Base-by-base conservation (phyloP, 2,888 invertebrate genomes). In the Scaptomyza parva region DNA sequence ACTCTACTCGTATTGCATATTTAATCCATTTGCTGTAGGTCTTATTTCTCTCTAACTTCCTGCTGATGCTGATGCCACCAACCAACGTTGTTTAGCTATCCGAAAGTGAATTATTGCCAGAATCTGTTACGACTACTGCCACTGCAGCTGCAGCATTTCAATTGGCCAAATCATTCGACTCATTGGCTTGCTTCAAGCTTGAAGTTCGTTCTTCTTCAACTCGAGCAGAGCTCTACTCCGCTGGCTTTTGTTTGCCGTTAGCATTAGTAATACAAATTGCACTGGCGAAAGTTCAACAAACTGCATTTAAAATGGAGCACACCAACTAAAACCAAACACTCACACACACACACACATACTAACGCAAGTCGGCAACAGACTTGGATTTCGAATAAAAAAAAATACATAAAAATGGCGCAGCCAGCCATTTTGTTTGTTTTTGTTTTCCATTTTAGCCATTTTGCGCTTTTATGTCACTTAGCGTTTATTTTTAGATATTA, bases 101-200 rank as follows among this genome's bases (percentile, higher is more conserved):
- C 58, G 57, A 76, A 69, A 73, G 84, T 79, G 70, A 81, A 79
- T 73, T 81, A 81, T 86, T 79, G 68, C 73, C 43, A 51, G 51
- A 77, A 76, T 67, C 73, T 53, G 18, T 7, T 37, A 28, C 20
- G 6, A 11, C 30, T 47, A 17, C 30, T 17, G n/a, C 41, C 9
- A 17, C 58, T 26, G 24, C 47, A 41, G 58, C 51, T 67, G 75
- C 61, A 60, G 73, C 59, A 76, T 70, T 62, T 79, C 83, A 83
- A 79, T 83, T 79, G 80, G 65, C 61, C 77, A 68, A 81, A 86
- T 81, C 66, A 81, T 86, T 73, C 86, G 80, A 83, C 68, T 83
- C 80, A 81, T 81, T 81, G 86, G 80, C 73, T 72, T 44, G 59
- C 57, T 61, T 51, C 37, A 48, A 63, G 51, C 70, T 40, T 45